Evolutionary conservation across 1,140 invertebrate genomes (phyloP).

Genomic region (Neodiprion lecontei): DNA sequence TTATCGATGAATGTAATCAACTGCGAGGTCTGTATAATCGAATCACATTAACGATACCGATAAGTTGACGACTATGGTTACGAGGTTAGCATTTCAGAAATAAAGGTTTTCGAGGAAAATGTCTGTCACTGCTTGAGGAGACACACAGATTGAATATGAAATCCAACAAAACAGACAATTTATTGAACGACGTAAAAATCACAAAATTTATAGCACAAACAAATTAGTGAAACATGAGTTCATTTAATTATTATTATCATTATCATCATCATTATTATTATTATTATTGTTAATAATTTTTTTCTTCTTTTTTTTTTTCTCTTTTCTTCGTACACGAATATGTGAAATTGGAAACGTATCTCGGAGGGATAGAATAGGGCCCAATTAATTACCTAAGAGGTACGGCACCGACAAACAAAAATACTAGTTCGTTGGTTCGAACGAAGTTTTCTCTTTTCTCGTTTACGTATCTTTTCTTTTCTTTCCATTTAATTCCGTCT

Average conservation of each 20-base stretch:
- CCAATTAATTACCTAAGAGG: constrained; percentile 2
- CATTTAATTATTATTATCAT: too few relatives aligned
- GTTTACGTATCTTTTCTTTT: too few relatives aligned
- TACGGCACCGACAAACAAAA: background rate
- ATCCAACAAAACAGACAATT: background rate
- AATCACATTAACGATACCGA: background rate
- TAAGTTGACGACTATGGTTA: background rate
- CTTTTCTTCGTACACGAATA: too few relatives aligned
- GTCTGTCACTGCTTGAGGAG: too few relatives aligned
- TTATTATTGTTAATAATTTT: too few relatives aligned
- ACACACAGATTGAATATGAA: too few relatives aligned
- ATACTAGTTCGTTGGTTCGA: background rate
- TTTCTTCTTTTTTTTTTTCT: too few relatives aligned
- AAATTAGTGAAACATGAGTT: background rate
- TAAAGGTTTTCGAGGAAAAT: background rate
- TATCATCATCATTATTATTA: too few relatives aligned
- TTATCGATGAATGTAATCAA: background rate
- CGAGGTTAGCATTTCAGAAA: background rate
- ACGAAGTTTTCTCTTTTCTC: too few relatives aligned
- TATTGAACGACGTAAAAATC: background rate
- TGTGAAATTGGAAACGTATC: constrained; percentile 2
- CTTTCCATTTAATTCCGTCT: background rate
- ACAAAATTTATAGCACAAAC: background rate
- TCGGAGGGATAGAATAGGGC: constrained; percentile 2
- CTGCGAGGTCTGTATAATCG: background rate